Conservation (phyloP, 2,888 invertebrate genomes). For the Caenorhabditis japonica region DNA sequence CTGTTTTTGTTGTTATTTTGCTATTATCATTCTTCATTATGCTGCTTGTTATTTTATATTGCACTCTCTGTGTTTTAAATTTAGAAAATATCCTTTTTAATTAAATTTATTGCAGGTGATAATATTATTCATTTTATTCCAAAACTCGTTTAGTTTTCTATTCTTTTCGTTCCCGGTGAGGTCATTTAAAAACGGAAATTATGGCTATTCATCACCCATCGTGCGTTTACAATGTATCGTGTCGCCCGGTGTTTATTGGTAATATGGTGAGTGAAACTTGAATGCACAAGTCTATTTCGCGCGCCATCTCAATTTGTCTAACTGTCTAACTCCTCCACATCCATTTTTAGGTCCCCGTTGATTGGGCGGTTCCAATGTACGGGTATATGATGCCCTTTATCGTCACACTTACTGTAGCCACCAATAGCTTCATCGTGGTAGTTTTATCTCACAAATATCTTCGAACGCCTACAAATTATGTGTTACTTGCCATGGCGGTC, state of each 20-base stretch:
- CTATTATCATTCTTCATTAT: no score
- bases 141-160: no score
- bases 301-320: no score
- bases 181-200: no score
- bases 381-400: constrained; percentile 76
- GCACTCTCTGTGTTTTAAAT: no score
- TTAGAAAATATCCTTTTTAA: no score
- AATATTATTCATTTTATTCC: no score
- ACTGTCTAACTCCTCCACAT: neutral
- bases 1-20: no score
- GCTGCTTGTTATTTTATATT: no score
- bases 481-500: constrained; percentile 75
- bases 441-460: constrained; percentile 72
- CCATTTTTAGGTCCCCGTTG: constrained; percentile 69
- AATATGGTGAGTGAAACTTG: constrained; percentile 50
- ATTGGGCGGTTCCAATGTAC: constrained; percentile 74
- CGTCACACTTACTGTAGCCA: constrained; percentile 70
- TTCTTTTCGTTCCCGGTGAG: no score
- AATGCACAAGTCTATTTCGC: no score
- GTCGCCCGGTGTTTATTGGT: constrained; percentile 65
- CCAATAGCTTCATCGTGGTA: constrained; percentile 74
- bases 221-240: constrained; percentile 57
- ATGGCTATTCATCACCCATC: constrained; percentile 51
- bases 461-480: constrained; percentile 74
- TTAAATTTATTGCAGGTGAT: no score